Evolutionary conservation across 2,888 invertebrate species (phyloP), one percentile per base, ranked within the genome.

Genomic region (Mythimna pallens): DNA sequence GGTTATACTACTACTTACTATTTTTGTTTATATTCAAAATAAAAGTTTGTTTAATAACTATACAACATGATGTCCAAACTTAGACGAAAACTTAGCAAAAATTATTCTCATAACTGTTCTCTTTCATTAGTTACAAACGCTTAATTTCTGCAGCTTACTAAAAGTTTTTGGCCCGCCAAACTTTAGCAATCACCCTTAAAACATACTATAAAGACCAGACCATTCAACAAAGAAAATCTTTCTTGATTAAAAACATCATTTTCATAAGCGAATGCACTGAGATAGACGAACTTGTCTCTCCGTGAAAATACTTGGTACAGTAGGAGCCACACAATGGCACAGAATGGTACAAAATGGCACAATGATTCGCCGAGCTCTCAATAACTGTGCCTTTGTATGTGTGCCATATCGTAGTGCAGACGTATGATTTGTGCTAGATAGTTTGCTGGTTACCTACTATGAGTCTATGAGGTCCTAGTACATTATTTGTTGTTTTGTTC

Each of bases 261-360:
- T 68, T 75, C 77, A 81, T 81, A 76, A 80, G 76, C 78, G 61
- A 66, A 62, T 79, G 82, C 79, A 76, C 64, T 75, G 79, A 72
- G 76, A 65, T 83, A 82, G 80, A 71, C 74, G 72, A 86, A 87
- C 84, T 85, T 86, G 88, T 82, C 71, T 50, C 86, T 80, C 64
- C 82, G 80, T 84, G 82, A 86, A 88, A 89, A 87, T 88, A 87
- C 87, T 88, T 88, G 80, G 79, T 75, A 62, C 43, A 70, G 69
- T 58, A 61, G 74, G 4, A 63, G 69, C 59, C 61, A 74, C 57
- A 81, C 71, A 89, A 88, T 87, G 61, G 81, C 57, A 80, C 75
- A 78, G 3, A 70, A 70, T 43, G 61, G 65, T 59, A 74, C 57
- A 81, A 72, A 89, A 88, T 88, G 64, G 82, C 62, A 84, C 84